A percentile compares a stretch with the other conserved stretches of the same genome.
Evolutionary conservation across 2,113 vertebrate species (phyloP).

Genomic region (Anseranas semipalmata): DNA sequence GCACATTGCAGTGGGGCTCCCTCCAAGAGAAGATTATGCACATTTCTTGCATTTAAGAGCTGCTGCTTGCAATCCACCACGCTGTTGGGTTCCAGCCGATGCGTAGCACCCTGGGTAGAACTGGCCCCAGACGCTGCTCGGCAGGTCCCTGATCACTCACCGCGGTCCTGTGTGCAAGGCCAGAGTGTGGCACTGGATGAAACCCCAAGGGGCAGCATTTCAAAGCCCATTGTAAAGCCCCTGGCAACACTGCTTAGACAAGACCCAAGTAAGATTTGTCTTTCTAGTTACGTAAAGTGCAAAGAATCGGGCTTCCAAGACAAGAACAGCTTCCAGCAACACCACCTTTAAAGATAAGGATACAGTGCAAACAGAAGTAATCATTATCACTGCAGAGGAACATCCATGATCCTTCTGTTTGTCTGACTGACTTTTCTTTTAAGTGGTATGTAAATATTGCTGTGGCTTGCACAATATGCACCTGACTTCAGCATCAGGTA

Average conservation of each 20-base stretch:
- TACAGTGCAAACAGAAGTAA: not conserved
- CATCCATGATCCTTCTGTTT: accelerated
- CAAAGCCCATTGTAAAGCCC: not conserved
- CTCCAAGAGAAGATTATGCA: not conserved
- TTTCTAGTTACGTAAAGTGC: not conserved
- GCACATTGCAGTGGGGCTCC: not conserved
- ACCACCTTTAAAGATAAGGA: not conserved
- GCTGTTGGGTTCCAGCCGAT: not conserved
- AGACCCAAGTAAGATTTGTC: not conserved
- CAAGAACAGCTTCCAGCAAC: not conserved
- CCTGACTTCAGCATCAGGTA: not conserved
- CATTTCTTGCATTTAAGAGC: not conserved
- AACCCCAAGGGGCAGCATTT: not conserved
- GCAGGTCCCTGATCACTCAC: not conserved
- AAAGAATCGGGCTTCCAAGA: not conserved
- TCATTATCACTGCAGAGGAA: not conserved
- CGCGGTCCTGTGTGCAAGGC: not conserved
- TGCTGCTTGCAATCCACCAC: not conserved
- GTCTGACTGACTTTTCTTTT: not conserved
- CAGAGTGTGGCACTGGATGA: not conserved
- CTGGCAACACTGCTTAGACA: no score
- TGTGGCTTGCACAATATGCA: accelerated
- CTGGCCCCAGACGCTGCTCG: not conserved
- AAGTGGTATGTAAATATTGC: not conserved
- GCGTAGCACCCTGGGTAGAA: not conserved